Conservation (phyloP, 2,888 invertebrate species). For the Venusia cambrica region DNA sequence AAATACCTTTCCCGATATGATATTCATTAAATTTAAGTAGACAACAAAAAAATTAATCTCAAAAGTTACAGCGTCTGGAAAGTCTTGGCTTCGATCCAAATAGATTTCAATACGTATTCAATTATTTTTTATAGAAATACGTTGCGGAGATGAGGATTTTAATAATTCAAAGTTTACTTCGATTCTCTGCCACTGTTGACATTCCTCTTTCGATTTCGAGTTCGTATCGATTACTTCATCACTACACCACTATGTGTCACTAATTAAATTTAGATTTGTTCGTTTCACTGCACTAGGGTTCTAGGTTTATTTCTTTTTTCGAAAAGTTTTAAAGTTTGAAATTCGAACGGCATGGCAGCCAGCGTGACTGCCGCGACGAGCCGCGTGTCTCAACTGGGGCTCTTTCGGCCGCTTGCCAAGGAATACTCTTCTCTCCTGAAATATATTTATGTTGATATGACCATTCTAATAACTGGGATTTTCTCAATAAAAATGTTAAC, state of each 20-base stretch:
- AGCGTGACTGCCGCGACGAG: conserved; percentile 60
- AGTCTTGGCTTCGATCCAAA: conserved; percentile 22
- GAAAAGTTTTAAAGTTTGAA: conserved; percentile 40
- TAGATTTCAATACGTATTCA: conserved; percentile 23
- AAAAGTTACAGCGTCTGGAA: conserved; percentile 17
- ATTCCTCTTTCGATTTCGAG: conserved; percentile 38
- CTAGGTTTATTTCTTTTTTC: conserved; percentile 20
- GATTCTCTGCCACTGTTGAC: conserved; percentile 37
- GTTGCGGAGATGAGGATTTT: conserved; percentile 19
- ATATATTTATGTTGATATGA: conserved; percentile 73
- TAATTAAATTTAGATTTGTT: conserved; percentile 19
- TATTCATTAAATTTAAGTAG: too few relatives aligned
- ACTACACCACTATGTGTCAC: conserved; percentile 22
- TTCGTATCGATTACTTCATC: conserved; percentile 25
- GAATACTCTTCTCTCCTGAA: conserved; percentile 66
- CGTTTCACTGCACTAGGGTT: conserved; percentile 26
- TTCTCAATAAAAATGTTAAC: conserved; percentile 6
- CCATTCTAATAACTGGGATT: conserved; percentile 38
- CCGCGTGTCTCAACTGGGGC: conserved; percentile 68
- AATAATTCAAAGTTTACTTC: conserved; percentile 27
- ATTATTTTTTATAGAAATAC: conserved; percentile 23
- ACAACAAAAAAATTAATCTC: conserved; percentile 11
- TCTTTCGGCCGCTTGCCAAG: conserved; percentile 71
- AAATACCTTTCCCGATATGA: too few relatives aligned
- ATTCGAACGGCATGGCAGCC: conserved; percentile 39